Evolutionary conservation across 2,797 vertebrate genomes (phyloP).

Genomic region (Sarcoramphus papa): DNA sequence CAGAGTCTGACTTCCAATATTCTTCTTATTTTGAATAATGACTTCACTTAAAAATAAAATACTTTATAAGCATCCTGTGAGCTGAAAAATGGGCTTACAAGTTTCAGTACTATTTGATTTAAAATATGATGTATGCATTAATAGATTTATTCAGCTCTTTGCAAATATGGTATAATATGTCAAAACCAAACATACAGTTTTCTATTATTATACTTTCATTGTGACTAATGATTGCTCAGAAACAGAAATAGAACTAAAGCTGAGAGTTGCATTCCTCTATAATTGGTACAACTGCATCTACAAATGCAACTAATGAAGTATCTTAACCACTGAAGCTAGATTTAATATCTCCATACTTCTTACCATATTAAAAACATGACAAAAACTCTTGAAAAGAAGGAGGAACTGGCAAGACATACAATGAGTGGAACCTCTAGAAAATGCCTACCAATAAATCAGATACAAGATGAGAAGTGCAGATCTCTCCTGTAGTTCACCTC

Average conservation of each 20-base stretch:
- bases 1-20: not conserved
- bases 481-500: not conserved
- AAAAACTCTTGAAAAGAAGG: not conserved
- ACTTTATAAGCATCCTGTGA: not conserved
- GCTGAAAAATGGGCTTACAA: not conserved
- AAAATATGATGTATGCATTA: not conserved
- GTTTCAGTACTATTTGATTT: not conserved
- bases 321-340: not conserved
- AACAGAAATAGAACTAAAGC: not conserved
- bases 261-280: not conserved
- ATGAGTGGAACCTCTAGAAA: not conserved
- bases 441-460: not conserved
- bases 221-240: not conserved
- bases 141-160: not conserved
- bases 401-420: not conserved
- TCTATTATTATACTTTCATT: not conserved
- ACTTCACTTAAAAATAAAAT: not conserved
- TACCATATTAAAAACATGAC: not conserved
- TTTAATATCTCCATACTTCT: not conserved
- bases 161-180: not conserved
- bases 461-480: not conserved
- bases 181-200: not conserved
- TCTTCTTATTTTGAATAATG: not conserved
- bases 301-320: not conserved
- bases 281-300: not conserved